A percentile compares a stretch with the other conserved stretches of the same genome.
phyloP scores from a whole-genome alignment of 2,888 invertebrate species.

The Dryobota labecula region DNA sequence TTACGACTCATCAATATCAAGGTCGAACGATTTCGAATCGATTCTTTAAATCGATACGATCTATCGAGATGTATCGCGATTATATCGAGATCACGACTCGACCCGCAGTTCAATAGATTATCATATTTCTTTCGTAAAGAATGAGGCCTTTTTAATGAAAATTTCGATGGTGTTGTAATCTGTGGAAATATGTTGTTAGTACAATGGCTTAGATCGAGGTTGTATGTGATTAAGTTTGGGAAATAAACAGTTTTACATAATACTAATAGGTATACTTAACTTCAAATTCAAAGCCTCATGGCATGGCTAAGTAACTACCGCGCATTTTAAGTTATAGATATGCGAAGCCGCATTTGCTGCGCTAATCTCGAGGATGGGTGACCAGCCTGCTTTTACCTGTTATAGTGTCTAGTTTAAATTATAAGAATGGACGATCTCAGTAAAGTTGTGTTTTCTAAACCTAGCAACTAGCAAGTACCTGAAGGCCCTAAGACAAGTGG shows the following conservation, averaged over 20 bases:
- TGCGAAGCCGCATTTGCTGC: background rate
- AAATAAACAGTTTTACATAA: slow-evolving; percentile 32
- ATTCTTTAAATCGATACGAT: slow-evolving; percentile 82
- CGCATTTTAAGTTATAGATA: background rate
- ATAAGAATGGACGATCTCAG: background rate
- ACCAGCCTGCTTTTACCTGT: background rate
- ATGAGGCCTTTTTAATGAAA: slow-evolving; percentile 66
- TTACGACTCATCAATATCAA: slow-evolving; percentile 78
- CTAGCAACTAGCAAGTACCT: background rate
- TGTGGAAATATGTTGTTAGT: slow-evolving; percentile 18
- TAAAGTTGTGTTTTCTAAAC: background rate
- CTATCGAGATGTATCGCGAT: slow-evolving; percentile 76
- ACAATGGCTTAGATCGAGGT: slow-evolving; percentile 34
- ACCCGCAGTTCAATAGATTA: slow-evolving; percentile 81
- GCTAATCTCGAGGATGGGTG: background rate
- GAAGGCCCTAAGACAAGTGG: background rate
- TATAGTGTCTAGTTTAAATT: background rate
- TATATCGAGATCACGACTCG: slow-evolving; percentile 78
- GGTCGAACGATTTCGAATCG: slow-evolving; percentile 80
- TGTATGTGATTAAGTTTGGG: slow-evolving; percentile 21
- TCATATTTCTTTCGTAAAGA: slow-evolving; percentile 70
- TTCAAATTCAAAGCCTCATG: background rate
- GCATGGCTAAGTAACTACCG: background rate
- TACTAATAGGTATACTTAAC: background rate
- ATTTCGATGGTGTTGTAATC: slow-evolving; percentile 58